Evolutionary conservation across 2,797 vertebrate genomes (phyloP), one percentile per base, ranked within the genome.

Genomic region (Amblyraja radiata): DNA sequence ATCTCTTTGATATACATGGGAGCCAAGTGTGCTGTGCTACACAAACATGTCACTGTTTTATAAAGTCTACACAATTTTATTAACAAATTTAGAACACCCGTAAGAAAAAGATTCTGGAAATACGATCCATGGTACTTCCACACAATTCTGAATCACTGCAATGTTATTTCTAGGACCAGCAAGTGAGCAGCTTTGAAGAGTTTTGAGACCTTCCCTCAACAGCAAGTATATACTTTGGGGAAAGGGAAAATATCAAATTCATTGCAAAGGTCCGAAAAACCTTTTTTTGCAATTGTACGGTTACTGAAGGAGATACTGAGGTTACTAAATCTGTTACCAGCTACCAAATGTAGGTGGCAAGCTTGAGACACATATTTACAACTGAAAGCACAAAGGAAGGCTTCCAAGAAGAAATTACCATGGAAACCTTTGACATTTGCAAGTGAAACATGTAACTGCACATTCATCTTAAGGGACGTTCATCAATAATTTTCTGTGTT

Each of bases 341-440:
- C 25, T 74, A 54, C 36, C 71, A 92, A 58, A 23, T 58, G 13
- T 92, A 92, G 90, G 90, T 76, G 90, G 90, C 90, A 92, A 92
- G 10, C 90, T 73, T 92, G 90, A 93, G 83, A 28, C 71, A 90
- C 36, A 76, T 23, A 61, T 93, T 76, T 23, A 54, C 46, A 74
- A 84, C 46, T 77, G 84, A 94, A 94, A 94, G 94, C 93, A 94
- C 94, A 94, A 95, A 94, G 79, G 80, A 95, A 94, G 71, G 0
- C 94, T 95, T 96, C 96, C 95, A 76, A 95, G 96, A 96, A 96
- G 94, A 95, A 95, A 96, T 96, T 94, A 95, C 94, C 94, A 95
- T 94, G 95, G 96, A 96, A 96, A 96, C 95, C 95, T 95, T 94
- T 96, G 96, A 96, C 96, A 97, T 96, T 96, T 96, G 94, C 95